Conservation (phyloP, 2,797 vertebrate genomes). For the Acanthurus leucopareius region DNA sequence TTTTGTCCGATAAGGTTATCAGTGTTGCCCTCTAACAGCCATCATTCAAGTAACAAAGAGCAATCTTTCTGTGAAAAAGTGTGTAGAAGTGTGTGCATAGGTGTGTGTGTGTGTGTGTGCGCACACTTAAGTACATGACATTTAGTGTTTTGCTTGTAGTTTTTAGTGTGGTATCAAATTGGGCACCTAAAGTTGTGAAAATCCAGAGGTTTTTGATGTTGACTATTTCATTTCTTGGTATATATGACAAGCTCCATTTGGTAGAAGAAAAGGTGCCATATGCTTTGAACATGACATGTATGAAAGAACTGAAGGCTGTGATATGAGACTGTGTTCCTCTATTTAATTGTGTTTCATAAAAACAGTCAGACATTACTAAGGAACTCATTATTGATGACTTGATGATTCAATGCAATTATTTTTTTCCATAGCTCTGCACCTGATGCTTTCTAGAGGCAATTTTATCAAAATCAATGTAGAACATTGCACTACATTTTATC, state of each 20-base stretch:
- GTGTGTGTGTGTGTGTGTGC: too few relatives aligned
- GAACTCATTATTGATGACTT: not conserved
- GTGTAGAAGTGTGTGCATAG: too few relatives aligned
- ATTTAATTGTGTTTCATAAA: not conserved
- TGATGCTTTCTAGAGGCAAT: constrained; percentile 3
- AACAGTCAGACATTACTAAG: not conserved
- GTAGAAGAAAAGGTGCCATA: not conserved
- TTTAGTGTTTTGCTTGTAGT: too few relatives aligned
- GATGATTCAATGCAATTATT: not conserved
- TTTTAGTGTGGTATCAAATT: too few relatives aligned
- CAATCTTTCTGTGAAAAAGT: too few relatives aligned
- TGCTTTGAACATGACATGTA: not conserved
- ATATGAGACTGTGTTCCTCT: too few relatives aligned
- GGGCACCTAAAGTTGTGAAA: not conserved
- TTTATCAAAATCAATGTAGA: not conserved
- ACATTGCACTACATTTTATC: not conserved
- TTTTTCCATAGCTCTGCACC: too few relatives aligned
- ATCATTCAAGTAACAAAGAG: too few relatives aligned
- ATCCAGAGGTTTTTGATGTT: not conserved
- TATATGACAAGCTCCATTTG: not conserved
- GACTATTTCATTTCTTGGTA: too few relatives aligned
- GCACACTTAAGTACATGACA: too few relatives aligned
- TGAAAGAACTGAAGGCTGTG: not conserved
- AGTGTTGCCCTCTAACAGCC: too few relatives aligned
- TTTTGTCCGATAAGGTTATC: too few relatives aligned